Evolutionary conservation across 1,140 invertebrate species (phyloP), one percentile per base, ranked within the genome.

Genomic region (Vanessa atalanta): DNA sequence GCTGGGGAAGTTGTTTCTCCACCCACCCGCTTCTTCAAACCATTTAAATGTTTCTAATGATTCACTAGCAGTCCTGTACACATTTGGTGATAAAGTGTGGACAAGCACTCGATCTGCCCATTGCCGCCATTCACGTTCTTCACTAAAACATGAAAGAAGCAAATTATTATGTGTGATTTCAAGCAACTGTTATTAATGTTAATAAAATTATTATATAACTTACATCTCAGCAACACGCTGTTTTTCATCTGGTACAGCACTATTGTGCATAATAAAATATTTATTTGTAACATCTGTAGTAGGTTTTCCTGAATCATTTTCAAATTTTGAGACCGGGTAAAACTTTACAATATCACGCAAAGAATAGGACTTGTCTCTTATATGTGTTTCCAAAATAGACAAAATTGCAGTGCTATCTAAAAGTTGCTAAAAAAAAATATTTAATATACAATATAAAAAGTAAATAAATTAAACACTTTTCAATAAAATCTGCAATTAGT

Each of bases 361-460:
- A 60, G 92, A 94, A 50, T 94, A 87, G 13, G 93, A 89, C 67
- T 92, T 94, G 79, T 98, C 95, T 70, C 95, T 81, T 2, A 99
- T 85, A 82, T 96, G 96, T 5, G 98, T 97, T 55, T 96, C 94
- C 31, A 99, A 83, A 3, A 97, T 93, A 43, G 98, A 99, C 83
- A 99, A 95, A 60, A 99, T 99, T 89, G 98, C 96, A 48, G 97
- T 96, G 73, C 98, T 99, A 83, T 99, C 99, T 83, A 97, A 96
- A 71, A 99, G 90, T 94, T 98, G 97, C 93, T 97, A 92, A 74
- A 94, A 94, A 72, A 23, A n/a, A 0, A 12, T 16, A 16, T 55
- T n/a, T 65, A 31, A 53, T 26, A 26, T 4, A 64, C 37, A 20
- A 70, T 63, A 20, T 47, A 70, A 53, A 7, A 63, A 12, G 67